These are phyloP conservation scores for Orbicella faveolata DNA, from an alignment of 64 coral and sea anemone species.

Conservation along the genomic window DNA sequence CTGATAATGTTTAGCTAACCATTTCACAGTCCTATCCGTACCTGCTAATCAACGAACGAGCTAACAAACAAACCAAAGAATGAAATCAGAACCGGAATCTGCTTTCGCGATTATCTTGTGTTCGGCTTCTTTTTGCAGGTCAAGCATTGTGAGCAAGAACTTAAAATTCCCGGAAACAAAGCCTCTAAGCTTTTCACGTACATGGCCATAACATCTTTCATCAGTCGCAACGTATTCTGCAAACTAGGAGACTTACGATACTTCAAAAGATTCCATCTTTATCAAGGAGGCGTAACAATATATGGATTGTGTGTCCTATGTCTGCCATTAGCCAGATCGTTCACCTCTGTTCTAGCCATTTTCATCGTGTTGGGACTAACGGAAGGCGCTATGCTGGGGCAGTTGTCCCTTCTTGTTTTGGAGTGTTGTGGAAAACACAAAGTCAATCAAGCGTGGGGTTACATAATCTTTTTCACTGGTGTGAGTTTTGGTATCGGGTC, in stretches of 20 bases:
- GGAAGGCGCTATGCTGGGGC: conserved; percentile 36
- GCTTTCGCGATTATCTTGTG: no score
- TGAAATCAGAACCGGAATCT: no score
- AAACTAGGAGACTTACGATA: conserved; percentile 33
- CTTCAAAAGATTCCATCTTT: conserved; percentile 44
- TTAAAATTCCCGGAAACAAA: conserved; percentile 15
- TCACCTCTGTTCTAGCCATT: neutral
- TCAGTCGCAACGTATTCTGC: conserved; percentile 46
- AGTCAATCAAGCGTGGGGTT: conserved; percentile 35
- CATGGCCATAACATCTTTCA: conserved; percentile 31
- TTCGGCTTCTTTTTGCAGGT: conserved; percentile 1
- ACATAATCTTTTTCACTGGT: neutral
- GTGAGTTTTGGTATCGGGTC: conserved; percentile 3
- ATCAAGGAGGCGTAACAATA: conserved; percentile 27
- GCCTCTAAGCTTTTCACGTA: conserved; percentile 21
- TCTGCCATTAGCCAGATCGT: conserved; percentile 12
- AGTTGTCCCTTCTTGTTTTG: conserved; percentile 10
- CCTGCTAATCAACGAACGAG: no score
- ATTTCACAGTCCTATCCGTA: no score
- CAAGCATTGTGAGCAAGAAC: conserved; percentile 36
- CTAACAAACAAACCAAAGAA: no score
- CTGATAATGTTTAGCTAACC: no score
- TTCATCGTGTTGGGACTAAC: conserved; percentile 22
- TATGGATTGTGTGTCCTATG: conserved; percentile 32
- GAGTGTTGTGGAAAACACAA: conserved; percentile 5